Conservation (phyloP, 1,140 invertebrate genomes). For the Papilio aristodemus region DNA sequence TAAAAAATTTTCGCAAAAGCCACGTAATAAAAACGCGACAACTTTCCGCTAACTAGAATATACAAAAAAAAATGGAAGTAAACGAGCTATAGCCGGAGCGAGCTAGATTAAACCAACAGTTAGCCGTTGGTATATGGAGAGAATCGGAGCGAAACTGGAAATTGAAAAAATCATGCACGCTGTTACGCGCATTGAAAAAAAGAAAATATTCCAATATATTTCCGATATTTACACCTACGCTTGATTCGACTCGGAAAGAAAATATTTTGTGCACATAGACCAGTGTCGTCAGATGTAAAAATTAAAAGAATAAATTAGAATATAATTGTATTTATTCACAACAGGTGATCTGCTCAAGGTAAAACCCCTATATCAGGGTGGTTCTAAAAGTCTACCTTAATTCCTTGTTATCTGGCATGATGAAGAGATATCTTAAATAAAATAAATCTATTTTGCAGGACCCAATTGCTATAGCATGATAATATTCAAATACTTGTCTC, state of each 20-base stretch:
- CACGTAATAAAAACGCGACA: constrained; percentile 14
- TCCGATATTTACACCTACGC: not conserved
- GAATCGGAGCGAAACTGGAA: constrained; percentile 16
- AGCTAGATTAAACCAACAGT: constrained; percentile 20
- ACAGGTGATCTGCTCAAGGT: too few species aligned
- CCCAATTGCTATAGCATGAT: too few species aligned
- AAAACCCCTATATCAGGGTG: too few species aligned
- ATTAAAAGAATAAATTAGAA: too few species aligned
- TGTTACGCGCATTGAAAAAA: constrained; percentile 15
- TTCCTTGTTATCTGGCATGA: too few species aligned
- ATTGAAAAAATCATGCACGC: constrained; percentile 22
- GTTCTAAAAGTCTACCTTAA: too few species aligned
- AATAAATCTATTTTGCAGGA: too few species aligned
- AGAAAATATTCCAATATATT: constrained; percentile 7
- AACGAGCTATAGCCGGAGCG: constrained; percentile 17
- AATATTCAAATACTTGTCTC: too few species aligned
- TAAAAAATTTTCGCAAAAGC: not conserved
- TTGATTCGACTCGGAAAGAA: not conserved
- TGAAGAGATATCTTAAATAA: too few species aligned
- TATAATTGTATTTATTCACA: too few species aligned
- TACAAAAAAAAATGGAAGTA: constrained; percentile 17
- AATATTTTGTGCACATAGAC: not conserved
- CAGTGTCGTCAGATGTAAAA: not conserved
- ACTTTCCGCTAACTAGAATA: constrained; percentile 10
- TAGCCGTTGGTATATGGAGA: constrained; percentile 12